These are phyloP conservation scores for Melinaea marsaeus DNA, from an alignment of 2,888 invertebrate genomes.

Conservation along the genomic window DNA sequence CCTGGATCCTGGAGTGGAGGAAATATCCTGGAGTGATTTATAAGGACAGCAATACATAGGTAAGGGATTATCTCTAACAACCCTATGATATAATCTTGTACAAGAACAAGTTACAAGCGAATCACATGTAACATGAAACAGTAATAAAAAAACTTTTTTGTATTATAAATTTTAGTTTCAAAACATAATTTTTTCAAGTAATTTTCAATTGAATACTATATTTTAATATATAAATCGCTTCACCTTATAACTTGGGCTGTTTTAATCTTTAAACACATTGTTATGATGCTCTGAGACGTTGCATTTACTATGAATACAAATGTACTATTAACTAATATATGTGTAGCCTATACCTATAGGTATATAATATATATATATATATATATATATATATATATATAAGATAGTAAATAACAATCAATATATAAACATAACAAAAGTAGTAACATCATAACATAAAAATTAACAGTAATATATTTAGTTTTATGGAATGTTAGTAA, in stretches of 20 bases:
- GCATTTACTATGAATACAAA: background rate
- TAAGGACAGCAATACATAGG: constrained; percentile 20
- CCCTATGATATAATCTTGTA: constrained; percentile 27
- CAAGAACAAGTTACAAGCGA: constrained; percentile 19
- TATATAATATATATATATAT: no score
- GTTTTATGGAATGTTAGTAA: no score
- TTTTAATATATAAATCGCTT: constrained; percentile 4
- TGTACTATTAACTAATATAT: no score
- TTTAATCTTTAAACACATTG: constrained; percentile 9
- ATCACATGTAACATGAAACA: background rate
- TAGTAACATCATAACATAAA: no score
- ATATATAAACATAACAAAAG: no score
- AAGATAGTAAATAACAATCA: no score
- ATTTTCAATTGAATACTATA: background rate
- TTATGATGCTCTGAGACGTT: constrained; percentile 4
- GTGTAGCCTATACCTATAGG: no score
- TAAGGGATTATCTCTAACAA: constrained; percentile 42
- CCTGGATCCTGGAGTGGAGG: no score
- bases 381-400: no score
- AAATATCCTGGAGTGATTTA: constrained; percentile 10
- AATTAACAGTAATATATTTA: no score
- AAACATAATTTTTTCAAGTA: background rate
- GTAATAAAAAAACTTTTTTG: background rate
- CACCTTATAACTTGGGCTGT: background rate
- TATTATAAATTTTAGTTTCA: background rate